Base-by-base conservation (phyloP, 2,113 vertebrate genomes). In the Myotis davidii region DNA sequence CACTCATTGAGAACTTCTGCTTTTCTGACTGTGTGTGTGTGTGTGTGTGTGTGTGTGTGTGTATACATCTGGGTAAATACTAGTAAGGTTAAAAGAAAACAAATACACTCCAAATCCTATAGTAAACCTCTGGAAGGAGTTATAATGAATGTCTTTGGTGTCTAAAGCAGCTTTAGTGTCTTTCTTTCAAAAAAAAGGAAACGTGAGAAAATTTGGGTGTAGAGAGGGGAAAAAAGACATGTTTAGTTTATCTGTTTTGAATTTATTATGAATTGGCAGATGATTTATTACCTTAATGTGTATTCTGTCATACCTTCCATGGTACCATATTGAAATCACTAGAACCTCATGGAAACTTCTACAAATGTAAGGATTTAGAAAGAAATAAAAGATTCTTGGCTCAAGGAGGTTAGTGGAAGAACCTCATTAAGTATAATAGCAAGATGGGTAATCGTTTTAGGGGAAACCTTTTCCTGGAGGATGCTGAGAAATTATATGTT, bases 401-500 rank as follows among this genome's bases (percentile, higher is more conserved):
- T 85, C 14, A 20, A 50, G n/a, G 45, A 85, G 61, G 32, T 61
- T 79, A 67, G 13, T 91, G 34, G 17, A 79, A 59, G 77, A 85
- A 74, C 32, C 52, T 23, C 1, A 1, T 78, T 45, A 77, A 61
- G 14, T 85, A 4, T 73, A 27, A 61, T 54, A 95, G 48, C 9
- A 64, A 45, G 45, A 34, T 76, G 45, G 17, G 10, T 89, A 23
- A n/a, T 73, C 67, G 4, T 45, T 81, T 84, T 73, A 84, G 20
- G 59, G 64, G 65, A 32, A 54, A 65, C 29, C 14, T 87, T 32
- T 67, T n/a, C 42, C 32, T 84, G 42, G 67, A 90, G 70, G 50
- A 48, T n/a, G 3, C 17, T 59, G 16, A 69, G 61, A 56, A 9
- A 37, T 48, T 52, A 45, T 0, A 0, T 18, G 2, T 25, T 70